These are phyloP conservation scores for Cecropterus lyciades DNA, from an alignment of 1,140 invertebrate genomes.

Conservation along the genomic window DNA sequence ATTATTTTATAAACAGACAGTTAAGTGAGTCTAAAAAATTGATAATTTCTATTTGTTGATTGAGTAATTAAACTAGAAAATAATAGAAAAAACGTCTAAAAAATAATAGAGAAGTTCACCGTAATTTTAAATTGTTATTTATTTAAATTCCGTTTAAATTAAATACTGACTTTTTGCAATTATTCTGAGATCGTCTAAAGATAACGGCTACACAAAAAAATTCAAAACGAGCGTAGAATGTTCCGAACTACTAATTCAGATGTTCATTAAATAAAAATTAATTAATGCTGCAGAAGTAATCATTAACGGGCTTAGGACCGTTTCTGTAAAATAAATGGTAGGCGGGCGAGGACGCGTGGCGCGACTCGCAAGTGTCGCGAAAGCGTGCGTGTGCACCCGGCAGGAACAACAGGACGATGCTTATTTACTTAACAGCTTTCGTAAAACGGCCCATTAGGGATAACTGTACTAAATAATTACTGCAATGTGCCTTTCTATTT, in stretches of 20 bases:
- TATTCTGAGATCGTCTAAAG: neutral
- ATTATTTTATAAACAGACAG: neutral
- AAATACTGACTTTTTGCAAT: neutral
- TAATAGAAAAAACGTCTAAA: neutral
- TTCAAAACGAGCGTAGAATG: neutral
- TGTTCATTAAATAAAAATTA: constrained; percentile 22
- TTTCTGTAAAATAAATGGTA: constrained; percentile 9
- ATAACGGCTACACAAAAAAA: neutral
- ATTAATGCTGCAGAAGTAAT: constrained; percentile 15
- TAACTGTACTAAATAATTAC: constrained; percentile 84
- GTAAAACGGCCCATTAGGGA: constrained; percentile 80
- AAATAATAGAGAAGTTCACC: neutral
- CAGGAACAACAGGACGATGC: constrained; percentile 67
- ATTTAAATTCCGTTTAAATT: neutral
- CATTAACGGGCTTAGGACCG: constrained; percentile 21
- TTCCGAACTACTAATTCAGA: constrained; percentile 12
- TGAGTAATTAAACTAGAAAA: neutral
- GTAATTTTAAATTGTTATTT: too few species aligned
- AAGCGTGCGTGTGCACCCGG: constrained; percentile 61
- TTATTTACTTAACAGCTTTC: constrained; percentile 82
- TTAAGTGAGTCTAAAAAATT: neutral
- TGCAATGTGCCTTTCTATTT: constrained; percentile 83
- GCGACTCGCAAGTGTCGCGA: constrained; percentile 37
- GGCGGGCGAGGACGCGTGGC: constrained; percentile 35
- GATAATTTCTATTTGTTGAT: neutral